These are phyloP conservation scores for Zaprionus bogoriensis DNA, from an alignment of 2,888 invertebrate species.

Conservation along the genomic window DNA sequence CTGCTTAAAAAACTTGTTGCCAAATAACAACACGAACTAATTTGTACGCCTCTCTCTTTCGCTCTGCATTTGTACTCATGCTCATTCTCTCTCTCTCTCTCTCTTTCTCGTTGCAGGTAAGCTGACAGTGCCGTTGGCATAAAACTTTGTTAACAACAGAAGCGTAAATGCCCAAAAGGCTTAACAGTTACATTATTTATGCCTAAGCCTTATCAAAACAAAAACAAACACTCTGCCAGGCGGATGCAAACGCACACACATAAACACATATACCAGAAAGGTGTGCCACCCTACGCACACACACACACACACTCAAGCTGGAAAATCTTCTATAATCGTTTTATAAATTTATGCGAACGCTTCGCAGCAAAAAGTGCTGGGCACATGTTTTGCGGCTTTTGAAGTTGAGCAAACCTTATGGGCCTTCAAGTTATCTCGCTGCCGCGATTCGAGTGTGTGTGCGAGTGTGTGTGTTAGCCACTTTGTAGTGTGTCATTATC, in stretches of 20 bases:
- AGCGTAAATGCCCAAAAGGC: conserved; percentile 77
- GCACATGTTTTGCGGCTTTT: conserved; percentile 61
- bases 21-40: conserved; percentile 51
- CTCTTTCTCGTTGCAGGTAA: conserved; percentile 51
- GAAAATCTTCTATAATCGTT: conserved; percentile 73
- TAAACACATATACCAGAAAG: conserved; percentile 32
- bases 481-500: conserved; percentile 52
- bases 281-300: not conserved
- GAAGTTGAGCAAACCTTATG: conserved; percentile 47
- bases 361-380: conserved; percentile 38
- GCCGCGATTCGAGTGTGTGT: not conserved
- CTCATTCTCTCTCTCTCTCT: conserved; percentile 5
- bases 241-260: conserved; percentile 4
- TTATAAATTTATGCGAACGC: conserved; percentile 71
- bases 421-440: conserved; percentile 35
- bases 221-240: conserved; percentile 26
- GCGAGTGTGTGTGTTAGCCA: conserved; percentile 4
- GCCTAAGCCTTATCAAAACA: conserved; percentile 55
- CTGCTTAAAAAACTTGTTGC: conserved; percentile 40
- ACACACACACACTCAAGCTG: conserved; percentile 32
- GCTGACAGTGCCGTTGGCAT: conserved; percentile 32
- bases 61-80: not conserved
- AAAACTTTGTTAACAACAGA: conserved; percentile 67
- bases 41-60: conserved; percentile 13
- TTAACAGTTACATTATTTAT: conserved; percentile 73